phyloP scores from a whole-genome alignment of 1,140 invertebrate genomes.

The Pseudomyrmex concolor region DNA sequence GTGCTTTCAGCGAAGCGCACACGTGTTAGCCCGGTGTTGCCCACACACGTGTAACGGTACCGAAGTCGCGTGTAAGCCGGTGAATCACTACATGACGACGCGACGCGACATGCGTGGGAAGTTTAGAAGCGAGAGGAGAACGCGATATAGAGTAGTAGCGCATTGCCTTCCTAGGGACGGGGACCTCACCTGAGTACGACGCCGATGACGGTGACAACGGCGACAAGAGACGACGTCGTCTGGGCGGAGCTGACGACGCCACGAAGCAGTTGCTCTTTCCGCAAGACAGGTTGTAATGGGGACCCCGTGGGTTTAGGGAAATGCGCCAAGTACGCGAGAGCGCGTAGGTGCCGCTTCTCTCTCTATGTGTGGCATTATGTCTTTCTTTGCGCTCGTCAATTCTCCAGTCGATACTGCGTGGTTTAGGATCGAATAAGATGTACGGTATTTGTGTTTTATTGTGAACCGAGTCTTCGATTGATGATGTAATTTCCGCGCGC shows the following conservation, averaged over 20 bases:
- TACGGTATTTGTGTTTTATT: constrained; percentile 32
- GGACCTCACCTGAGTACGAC: constrained; percentile 49
- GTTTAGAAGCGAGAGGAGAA: constrained; percentile 24
- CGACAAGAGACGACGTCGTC: constrained; percentile 14
- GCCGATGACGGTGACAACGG: constrained; percentile 18
- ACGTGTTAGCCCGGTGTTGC: constrained; percentile 56
- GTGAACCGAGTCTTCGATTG: constrained; percentile 19
- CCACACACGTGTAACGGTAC: constrained; percentile 74
- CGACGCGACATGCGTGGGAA: constrained; percentile 64
- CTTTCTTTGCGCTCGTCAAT: constrained; percentile 40
- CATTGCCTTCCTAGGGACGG: constrained; percentile 48
- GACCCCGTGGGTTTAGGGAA: constrained; percentile 45
- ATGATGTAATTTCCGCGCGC: constrained; percentile 41
- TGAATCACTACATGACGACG: constrained; percentile 70
- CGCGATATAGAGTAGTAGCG: constrained; percentile 12
- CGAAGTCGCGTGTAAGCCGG: constrained; percentile 71
- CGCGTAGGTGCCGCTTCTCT: constrained; percentile 45
- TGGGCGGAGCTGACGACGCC: constrained; percentile 44
- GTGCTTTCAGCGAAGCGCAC: constrained; percentile 36
- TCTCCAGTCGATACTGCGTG: constrained; percentile 24
- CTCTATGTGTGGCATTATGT: constrained; percentile 34
- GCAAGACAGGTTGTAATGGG: constrained; percentile 61
- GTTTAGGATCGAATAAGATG: constrained; percentile 18
- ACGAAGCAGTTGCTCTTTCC: constrained; percentile 60
- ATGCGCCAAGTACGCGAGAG: constrained; percentile 20